Evolutionary conservation across 2,113 vertebrate genomes (phyloP), one percentile per base, ranked within the genome.

Genomic region (Erpornis zantholeuca): DNA sequence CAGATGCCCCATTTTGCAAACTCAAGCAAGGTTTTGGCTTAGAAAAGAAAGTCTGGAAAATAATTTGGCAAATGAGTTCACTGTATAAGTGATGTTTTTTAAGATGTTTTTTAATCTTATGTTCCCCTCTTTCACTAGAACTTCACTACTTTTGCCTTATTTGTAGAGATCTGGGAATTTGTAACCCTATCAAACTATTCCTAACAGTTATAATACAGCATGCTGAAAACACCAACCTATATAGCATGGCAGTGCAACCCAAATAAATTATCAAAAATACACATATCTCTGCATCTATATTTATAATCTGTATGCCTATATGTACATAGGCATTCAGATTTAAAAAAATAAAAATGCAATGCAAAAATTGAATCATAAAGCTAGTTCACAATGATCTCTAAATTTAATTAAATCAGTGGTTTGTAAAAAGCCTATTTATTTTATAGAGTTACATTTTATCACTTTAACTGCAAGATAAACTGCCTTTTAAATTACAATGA

Each of bases 401-500:
- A 42, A 80, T 68, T 42, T 68, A 91, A 92, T 97, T 86, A 90
- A 88, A 95, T 96, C 52, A 57, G 18, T 89, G 40, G 25, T 94
- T 92, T 88, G 59, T 86, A 92, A 92, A 93, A 88, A 45, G 8
- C 15, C 9, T 82, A 88, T 93, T 96, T 92, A 93, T 92, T 94
- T 70, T 82, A 52, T 40, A 79, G 2, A 44, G 52, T 86, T 94
- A n/a, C 29, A 49, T 94, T 95, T 94, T 89, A 94, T 96, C 88
- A 66, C 40, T 90, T 82, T 82, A 95, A 92, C 56, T 88, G 45
- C 70, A 95, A 92, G 68, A 95, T 83, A 95, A 95, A 94, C 82
- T 89, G 28, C 20, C 28, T 95, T 93, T 96, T 95, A 95, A 95
- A 96, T 94, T 89, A 79, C 44, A 95, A 29, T 94, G 72, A 93